Percentiles rank a stretch among this genome's conserved stretches.
phyloP scores from a whole-genome alignment of 2,797 vertebrate species.

The Alcedo quadribrachys region DNA sequence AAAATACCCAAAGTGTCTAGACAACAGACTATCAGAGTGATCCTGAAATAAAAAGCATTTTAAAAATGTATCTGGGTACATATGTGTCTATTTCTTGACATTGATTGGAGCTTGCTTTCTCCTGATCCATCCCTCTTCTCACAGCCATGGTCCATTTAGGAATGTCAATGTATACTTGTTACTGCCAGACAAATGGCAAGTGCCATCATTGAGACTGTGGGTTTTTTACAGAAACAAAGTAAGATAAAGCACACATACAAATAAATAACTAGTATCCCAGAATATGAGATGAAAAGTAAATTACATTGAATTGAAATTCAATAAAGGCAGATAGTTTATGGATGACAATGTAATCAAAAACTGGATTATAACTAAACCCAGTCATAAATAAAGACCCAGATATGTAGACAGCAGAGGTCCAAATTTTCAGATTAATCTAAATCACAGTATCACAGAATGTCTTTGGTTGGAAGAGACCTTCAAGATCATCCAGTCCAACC shows the following conservation, averaged over 20 bases:
- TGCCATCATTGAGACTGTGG: background rate
- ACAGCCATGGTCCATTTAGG: background rate
- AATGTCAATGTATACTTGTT: background rate
- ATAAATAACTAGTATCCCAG: background rate
- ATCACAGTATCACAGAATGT: background rate
- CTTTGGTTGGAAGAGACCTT: too few species aligned
- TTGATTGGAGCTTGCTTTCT: background rate
- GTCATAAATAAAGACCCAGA: background rate
- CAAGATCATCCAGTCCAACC: too few species aligned
- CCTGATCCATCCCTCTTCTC: background rate
- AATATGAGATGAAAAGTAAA: background rate
- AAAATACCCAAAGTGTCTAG: background rate
- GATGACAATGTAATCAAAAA: background rate
- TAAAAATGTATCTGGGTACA: background rate
- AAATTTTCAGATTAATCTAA: background rate
- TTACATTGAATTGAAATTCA: background rate
- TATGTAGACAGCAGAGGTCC: background rate
- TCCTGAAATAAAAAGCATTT: background rate
- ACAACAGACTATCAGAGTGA: background rate
- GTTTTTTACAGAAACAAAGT: background rate
- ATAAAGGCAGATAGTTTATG: background rate
- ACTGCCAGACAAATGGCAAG: accelerated
- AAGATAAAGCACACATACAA: background rate
- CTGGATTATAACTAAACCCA: background rate
- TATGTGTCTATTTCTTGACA: background rate